Evolutionary conservation across 1,140 invertebrate species (phyloP).

Genomic region (Orius insidiosus): DNA sequence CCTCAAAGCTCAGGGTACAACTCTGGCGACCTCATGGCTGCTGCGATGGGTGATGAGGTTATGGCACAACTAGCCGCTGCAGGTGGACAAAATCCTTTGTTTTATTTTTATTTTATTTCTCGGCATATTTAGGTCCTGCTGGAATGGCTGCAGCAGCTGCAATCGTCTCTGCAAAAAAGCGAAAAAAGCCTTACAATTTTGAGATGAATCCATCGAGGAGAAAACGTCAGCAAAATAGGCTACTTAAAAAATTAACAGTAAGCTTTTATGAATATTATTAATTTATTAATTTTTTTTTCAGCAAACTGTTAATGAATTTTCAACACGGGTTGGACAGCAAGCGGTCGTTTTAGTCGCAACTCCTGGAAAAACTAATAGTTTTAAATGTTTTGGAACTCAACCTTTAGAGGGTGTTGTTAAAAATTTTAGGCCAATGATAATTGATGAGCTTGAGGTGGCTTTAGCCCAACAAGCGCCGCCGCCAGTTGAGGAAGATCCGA

Average conservation of each 20-base stretch:
- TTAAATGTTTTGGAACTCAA: conserved; percentile 93
- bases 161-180: conserved; percentile 88
- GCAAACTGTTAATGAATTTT: conserved; percentile 95
- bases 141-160: conserved; percentile 93
- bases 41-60: conserved; percentile 78
- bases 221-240: conserved; percentile 87
- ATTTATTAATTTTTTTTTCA: conserved; percentile 27
- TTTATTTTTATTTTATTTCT: conserved; percentile 8
- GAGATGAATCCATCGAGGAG: conserved; percentile 95
- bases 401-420: conserved; percentile 89
- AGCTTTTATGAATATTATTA: conserved; percentile 21
- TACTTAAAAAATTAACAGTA: conserved; percentile 73
- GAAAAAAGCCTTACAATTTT: conserved; percentile 89
- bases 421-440: conserved; percentile 74
- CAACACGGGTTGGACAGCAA: conserved; percentile 91
- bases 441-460: conserved; percentile 85
- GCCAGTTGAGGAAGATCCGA: conserved; percentile 76
- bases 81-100: conserved; percentile 40
- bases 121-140: conserved; percentile 52
- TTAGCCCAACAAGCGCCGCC: conserved; percentile 87
- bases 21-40: conserved; percentile 53
- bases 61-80: conserved; percentile 89
- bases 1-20: conserved; percentile 43
- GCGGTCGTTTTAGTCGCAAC: conserved; percentile 90
- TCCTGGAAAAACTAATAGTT: conserved; percentile 90